phyloP scores from a whole-genome alignment of 2,888 invertebrate species.

The Drosophila nigritarsus region DNA sequence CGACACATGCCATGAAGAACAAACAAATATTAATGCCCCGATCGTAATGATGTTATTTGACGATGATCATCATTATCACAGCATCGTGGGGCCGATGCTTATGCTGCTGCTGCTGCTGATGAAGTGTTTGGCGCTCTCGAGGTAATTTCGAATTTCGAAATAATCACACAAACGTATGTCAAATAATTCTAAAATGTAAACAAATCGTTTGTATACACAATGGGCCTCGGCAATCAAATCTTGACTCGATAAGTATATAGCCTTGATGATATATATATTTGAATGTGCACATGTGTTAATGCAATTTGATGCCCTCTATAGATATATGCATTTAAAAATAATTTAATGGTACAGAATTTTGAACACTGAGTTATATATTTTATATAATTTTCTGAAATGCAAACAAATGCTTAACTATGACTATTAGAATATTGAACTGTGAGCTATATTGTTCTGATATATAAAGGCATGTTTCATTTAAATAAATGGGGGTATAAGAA shows the following conservation, averaged over 20 bases:
- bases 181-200: conserved; percentile 59
- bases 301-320: conserved; percentile 7
- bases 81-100: conserved; percentile 2
- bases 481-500: not conserved
- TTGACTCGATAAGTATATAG: conserved; percentile 25
- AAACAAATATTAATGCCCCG: conserved; percentile 35
- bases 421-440: not conserved
- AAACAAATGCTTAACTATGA: not conserved
- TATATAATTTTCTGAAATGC: not conserved
- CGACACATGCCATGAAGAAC: conserved; percentile 63
- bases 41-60: conserved; percentile 53
- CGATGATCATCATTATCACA: conserved; percentile 19
- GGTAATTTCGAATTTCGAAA: conserved; percentile 75
- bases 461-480: not conserved
- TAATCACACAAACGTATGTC: conserved; percentile 67
- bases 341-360: not conserved
- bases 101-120: not conserved
- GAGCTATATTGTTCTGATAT: not conserved
- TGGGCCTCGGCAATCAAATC: conserved; percentile 37
- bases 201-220: conserved; percentile 38
- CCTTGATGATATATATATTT: conserved; percentile 34
- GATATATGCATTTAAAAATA: not conserved
- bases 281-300: not conserved
- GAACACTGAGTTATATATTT: not conserved
- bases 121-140: conserved; percentile 57